Evolutionary conservation across 2,113 vertebrate species (phyloP).

Genomic region (Corvus hawaiiensis): DNA sequence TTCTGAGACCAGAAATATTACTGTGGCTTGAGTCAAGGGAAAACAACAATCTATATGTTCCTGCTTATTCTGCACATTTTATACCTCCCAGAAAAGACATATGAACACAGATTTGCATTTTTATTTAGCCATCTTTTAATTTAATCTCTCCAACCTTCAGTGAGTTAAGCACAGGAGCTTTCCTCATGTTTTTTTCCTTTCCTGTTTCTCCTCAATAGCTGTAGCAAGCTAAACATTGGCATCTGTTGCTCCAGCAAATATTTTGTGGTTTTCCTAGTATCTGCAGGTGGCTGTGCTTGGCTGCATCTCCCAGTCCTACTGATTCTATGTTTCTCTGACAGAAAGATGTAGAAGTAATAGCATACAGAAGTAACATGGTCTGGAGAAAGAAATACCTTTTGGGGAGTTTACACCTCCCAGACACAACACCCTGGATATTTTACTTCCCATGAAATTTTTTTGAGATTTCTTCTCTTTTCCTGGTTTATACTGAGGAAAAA

Average conservation of each 20-base stretch:
- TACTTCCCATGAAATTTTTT: background rate
- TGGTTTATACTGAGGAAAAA: background rate
- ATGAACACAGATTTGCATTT: background rate
- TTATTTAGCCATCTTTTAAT: background rate
- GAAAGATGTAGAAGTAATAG: background rate
- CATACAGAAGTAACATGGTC: background rate
- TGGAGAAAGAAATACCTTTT: background rate
- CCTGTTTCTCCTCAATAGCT: background rate
- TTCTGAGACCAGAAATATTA: background rate
- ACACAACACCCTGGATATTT: background rate
- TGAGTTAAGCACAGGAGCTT: background rate
- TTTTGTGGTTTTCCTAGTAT: background rate
- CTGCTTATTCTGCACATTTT: background rate
- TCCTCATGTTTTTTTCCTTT: background rate
- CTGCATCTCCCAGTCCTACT: background rate
- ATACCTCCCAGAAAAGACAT: background rate
- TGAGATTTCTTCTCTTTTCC: background rate
- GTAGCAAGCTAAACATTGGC: background rate
- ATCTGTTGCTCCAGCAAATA: constrained; percentile 8
- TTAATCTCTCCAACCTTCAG: background rate
- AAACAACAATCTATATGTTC: background rate
- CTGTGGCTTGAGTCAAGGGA: background rate
- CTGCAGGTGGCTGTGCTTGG: background rate
- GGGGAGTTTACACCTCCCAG: background rate
- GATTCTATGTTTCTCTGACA: background rate